A percentile compares a stretch with the other conserved stretches of the same genome.
Conservation (phyloP, 2,888 invertebrate genomes). For the Dilophus febrilis region DNA sequence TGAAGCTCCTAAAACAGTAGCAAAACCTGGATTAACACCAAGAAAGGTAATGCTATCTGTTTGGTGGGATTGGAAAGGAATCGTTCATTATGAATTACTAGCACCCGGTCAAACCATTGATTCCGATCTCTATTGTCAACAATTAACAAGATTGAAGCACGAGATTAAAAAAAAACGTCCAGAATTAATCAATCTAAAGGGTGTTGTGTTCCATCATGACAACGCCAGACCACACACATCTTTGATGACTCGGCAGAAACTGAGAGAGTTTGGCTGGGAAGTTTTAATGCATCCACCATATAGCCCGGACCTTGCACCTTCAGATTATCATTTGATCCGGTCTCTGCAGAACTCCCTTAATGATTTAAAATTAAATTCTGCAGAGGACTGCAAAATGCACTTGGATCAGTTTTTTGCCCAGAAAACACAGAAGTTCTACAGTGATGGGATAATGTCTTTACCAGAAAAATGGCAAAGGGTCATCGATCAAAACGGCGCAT, state of each 20-base stretch:
- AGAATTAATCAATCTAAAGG: background rate
- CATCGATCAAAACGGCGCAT: too few species aligned
- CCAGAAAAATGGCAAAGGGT: too few species aligned
- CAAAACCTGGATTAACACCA: constrained; percentile 10
- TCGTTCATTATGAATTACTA: constrained; percentile 11
- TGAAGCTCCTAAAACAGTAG: constrained; percentile 9
- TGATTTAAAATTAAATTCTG: background rate
- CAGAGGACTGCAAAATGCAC: background rate
- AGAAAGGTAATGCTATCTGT: constrained; percentile 12
- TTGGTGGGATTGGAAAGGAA: constrained; percentile 14
- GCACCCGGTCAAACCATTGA: constrained; percentile 9
- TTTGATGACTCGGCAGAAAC: constrained; percentile 11
- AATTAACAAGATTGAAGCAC: constrained; percentile 11
- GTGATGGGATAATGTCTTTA: too few species aligned
- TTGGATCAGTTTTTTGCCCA: too few species aligned
- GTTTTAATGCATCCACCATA: constrained; percentile 11
- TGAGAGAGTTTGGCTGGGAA: constrained; percentile 12
- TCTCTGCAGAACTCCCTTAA: constrained; percentile 6
- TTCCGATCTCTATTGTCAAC: constrained; percentile 12
- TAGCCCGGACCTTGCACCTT: constrained; percentile 20
- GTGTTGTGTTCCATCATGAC: constrained; percentile 1
- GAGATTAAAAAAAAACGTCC: constrained; percentile 11
- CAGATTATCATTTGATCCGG: constrained; percentile 18
- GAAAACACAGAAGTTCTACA: too few species aligned
- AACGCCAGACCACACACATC: constrained; percentile 7